Base-by-base conservation (phyloP, 2,888 invertebrate genomes). In the Drosophila birchii region DNA sequence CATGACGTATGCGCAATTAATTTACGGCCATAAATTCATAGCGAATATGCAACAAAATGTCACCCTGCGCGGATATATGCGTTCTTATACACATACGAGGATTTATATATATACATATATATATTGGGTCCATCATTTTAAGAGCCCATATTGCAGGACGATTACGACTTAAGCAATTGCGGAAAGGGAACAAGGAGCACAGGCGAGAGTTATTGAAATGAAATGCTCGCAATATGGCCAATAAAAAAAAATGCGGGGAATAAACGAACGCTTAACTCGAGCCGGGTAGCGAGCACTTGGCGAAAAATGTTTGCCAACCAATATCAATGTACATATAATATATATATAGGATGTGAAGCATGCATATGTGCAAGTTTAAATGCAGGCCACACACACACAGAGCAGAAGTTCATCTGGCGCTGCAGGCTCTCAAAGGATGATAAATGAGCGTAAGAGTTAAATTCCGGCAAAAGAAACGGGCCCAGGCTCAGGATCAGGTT, bases 361-460 rank as follows among this genome's bases (percentile, higher is more conserved):
- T 45, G 44, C 44, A 32, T 69, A 44, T 55, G 38, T 71, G 71
- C 71, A 60, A 53, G 51, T 53, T 53, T 72, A 55, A 72, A 55
- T 62, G 53, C 55, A 41, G 67, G 67, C 59, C 64, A 67, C 53
- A 53, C 49, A 49, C 58, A 47, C 70, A 45, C 43, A 34, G 56
- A 57, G 32, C 18, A 18, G 61, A 58, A 67, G 60, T 81, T 81
- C 75, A 76, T 69, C 73, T 59, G 67, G 53, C 58, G 53, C 76
- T 72, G 76, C 76, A 72, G 67, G 83, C 82, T 72, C 75, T 78
- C 86, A 78, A 80, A 80, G 78, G 60, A 88, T 84, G 84, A 84
- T 84, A 88, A 84, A 84, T 82, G 84, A 86, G 75, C 77, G 76
- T 76, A 88, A 80, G 84, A 88, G 86, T 84, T 84, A 82, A 87